Evolutionary conservation across 2,888 invertebrate genomes (phyloP).

Genomic region (Paralinhomoeus sp.): DNA sequence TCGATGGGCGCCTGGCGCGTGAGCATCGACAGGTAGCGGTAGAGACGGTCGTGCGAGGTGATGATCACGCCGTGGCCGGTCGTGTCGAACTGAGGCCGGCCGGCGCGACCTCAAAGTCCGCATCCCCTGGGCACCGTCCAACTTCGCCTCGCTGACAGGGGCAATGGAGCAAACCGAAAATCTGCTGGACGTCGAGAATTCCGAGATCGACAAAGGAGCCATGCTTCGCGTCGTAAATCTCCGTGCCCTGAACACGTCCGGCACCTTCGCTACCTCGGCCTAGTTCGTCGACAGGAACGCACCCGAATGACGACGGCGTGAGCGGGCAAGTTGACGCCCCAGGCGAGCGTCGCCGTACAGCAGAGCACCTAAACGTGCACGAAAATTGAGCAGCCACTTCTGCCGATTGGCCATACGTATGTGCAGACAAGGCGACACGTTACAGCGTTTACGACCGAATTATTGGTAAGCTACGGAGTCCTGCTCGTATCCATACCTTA

Average conservation of each 20-base stretch:
- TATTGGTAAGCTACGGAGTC: too few relatives aligned
- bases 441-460: too few relatives aligned
- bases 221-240: slow-evolving; percentile 83
- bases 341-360: slow-evolving; percentile 90
- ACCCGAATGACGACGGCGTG: slow-evolving; percentile 86
- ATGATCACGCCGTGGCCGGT: slow-evolving; percentile 70
- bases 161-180: slow-evolving; percentile 33
- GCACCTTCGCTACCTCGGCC: not conserved
- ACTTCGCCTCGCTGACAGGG: too few relatives aligned
- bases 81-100: slow-evolving; percentile 82
- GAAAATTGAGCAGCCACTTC: not conserved
- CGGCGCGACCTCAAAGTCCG: slow-evolving; percentile 82
- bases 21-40: slow-evolving; percentile 61
- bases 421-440: too few relatives aligned
- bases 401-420: too few relatives aligned
- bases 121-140: too few relatives aligned
- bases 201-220: slow-evolving; percentile 81
- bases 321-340: slow-evolving; percentile 97
- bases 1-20: slow-evolving; percentile 95
- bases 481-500: too few relatives aligned
- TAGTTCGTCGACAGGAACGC: too few relatives aligned
- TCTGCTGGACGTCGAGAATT: slow-evolving; percentile 87
- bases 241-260: slow-evolving; percentile 50
- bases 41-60: slow-evolving; percentile 46
- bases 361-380: slow-evolving; percentile 39